These are phyloP conservation scores for Conops quadrifasciatus DNA, from an alignment of 2,888 invertebrate species.

Conservation along the genomic window DNA sequence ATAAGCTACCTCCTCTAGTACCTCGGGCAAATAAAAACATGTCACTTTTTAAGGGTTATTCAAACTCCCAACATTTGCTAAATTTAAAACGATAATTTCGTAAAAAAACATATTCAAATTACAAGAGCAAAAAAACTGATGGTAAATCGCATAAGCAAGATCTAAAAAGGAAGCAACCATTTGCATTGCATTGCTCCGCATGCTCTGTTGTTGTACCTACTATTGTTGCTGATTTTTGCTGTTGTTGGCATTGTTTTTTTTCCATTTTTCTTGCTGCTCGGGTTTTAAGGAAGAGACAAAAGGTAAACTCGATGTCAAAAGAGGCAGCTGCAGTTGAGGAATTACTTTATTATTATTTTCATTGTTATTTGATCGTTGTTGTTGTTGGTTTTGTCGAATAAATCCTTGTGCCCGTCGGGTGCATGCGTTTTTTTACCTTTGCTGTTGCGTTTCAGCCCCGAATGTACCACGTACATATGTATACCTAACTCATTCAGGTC, in stretches of 20 bases:
- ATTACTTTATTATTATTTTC: slow-evolving; percentile 46
- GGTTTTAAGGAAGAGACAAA: slow-evolving; percentile 39
- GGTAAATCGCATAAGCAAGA: too few relatives aligned
- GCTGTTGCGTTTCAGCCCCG: slow-evolving; percentile 29
- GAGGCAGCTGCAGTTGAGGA: slow-evolving; percentile 60
- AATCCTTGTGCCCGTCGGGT: slow-evolving; percentile 9
- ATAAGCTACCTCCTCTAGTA: too few relatives aligned
- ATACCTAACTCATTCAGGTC: not conserved
- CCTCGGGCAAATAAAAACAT: too few relatives aligned
- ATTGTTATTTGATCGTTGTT: slow-evolving; percentile 7
- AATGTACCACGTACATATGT: not conserved
- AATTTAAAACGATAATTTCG: not conserved
- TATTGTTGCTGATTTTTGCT: slow-evolving; percentile 33
- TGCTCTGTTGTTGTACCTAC: slow-evolving; percentile 12
- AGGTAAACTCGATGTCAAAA: slow-evolving; percentile 21
- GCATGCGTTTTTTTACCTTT: not conserved
- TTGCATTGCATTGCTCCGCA: slow-evolving; percentile 14
- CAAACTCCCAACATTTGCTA: not conserved
- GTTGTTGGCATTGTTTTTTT: not conserved
- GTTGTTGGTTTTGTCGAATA: slow-evolving; percentile 2
- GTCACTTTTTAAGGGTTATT: not conserved
- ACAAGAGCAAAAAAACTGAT: not conserved
- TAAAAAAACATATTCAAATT: not conserved
- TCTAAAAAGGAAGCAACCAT: not conserved
- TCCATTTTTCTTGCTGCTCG: not conserved